Conservation (phyloP, 2,797 vertebrate genomes). For the Ciconia nigra region DNA sequence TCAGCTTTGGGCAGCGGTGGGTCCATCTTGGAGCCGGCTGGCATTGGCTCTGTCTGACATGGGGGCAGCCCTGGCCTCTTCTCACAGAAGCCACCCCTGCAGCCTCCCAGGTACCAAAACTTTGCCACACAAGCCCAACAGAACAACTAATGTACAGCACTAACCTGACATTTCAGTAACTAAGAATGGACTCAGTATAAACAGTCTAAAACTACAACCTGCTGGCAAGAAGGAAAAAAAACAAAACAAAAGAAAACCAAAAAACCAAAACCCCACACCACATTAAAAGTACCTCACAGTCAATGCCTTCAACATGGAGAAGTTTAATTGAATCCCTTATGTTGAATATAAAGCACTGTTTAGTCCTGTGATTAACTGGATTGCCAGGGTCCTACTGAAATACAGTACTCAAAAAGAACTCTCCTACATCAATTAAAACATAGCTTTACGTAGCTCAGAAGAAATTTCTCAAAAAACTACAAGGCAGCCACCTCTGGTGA, state of each 20-base stretch:
- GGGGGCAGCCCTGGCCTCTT: not conserved
- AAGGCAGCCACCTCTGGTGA: not conserved
- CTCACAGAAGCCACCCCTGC: not conserved
- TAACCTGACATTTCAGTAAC: not conserved
- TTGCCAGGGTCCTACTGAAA: not conserved
- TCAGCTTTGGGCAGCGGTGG: not conserved
- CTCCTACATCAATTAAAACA: not conserved
- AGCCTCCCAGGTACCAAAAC: not conserved
- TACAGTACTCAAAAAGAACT: not conserved
- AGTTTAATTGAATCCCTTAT: not conserved
- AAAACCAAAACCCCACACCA: not conserved
- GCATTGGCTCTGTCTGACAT: not conserved
- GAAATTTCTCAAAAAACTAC: not conserved
- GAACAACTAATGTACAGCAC: not conserved
- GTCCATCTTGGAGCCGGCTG: rapidly evolving
- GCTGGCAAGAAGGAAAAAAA: not conserved
- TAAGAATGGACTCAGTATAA: not conserved
- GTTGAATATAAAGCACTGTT: not conserved
- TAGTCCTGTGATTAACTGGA: not conserved
- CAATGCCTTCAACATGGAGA: not conserved
- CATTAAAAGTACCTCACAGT: not conserved
- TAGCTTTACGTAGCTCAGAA: not conserved
- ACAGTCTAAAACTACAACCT: not conserved
- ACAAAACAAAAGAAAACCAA: not conserved
- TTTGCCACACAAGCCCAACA: not conserved